These are phyloP conservation scores for Nysson spinosus DNA, from an alignment of 2,888 invertebrate species.

Conservation along the genomic window DNA sequence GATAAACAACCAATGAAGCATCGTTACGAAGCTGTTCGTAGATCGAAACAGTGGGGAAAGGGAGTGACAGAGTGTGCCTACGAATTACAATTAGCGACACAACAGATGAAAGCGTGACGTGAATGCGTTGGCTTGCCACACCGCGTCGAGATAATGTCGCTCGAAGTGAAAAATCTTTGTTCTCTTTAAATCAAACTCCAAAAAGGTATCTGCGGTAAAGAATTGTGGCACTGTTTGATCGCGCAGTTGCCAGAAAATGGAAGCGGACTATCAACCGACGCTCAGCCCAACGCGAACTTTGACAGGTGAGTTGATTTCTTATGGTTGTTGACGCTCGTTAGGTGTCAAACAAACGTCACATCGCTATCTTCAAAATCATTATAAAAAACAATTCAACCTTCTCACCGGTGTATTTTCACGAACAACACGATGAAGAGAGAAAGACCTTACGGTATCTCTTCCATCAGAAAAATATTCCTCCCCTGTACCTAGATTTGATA, in stretches of 20 bases:
- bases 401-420: conserved; percentile 24
- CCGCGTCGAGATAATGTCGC: conserved; percentile 50
- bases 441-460: too few species aligned
- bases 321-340: conserved; percentile 50
- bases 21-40: conserved; percentile 29
- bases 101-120: conserved; percentile 70
- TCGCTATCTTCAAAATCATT: conserved; percentile 8
- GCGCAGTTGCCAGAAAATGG: conserved; percentile 64
- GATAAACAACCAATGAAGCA: conserved; percentile 26
- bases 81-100: conserved; percentile 48
- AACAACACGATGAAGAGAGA: conserved; percentile 14
- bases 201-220: conserved; percentile 6
- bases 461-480: too few species aligned
- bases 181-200: conserved; percentile 34
- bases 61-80: conserved; percentile 47
- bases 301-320: conserved; percentile 69
- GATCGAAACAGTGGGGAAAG: conserved; percentile 44
- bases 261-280: conserved; percentile 76
- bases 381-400: conserved; percentile 14
- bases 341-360: conserved; percentile 55
- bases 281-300: conserved; percentile 74
- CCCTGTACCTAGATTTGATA: too few species aligned
- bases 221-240: conserved; percentile 25
- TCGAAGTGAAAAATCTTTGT: conserved; percentile 36
- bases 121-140: conserved; percentile 50